Evolutionary conservation across 2,888 invertebrate genomes (phyloP).

Genomic region (Cecidostiba fungosa): DNA sequence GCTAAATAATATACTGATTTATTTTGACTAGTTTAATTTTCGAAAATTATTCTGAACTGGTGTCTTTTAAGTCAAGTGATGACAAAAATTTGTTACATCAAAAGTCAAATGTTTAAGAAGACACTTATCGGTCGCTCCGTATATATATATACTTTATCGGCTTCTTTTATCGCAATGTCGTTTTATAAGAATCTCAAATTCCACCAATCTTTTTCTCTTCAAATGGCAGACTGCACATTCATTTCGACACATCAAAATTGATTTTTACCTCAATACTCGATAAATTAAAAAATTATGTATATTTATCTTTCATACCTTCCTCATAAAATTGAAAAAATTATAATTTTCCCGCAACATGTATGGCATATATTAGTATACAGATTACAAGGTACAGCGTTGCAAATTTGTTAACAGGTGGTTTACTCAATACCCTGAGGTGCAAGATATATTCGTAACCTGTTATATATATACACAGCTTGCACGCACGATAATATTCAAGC

Average conservation of each 20-base stretch:
- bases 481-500: no score
- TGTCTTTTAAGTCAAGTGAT: background rate
- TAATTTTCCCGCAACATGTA: background rate
- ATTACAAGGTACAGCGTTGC: no score
- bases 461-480: no score
- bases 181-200: background rate
- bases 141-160: slow-evolving; percentile 27
- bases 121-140: slow-evolving; percentile 4
- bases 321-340: background rate
- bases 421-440: no score
- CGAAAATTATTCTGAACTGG: background rate
- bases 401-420: no score
- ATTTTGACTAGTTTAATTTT: background rate
- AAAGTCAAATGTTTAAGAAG: slow-evolving; percentile 14
- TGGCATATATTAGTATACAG: background rate
- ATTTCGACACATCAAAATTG: no score
- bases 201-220: no score
- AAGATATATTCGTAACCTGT: no score
- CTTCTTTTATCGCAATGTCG: slow-evolving; percentile 13
- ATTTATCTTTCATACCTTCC: no score
- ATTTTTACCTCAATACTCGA: background rate
- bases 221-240: no score
- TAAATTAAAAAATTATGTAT: no score
- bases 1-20: no score
- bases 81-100: background rate